Conservation (phyloP, 2,888 invertebrate genomes). For the Trypoxylon attenuatum region DNA sequence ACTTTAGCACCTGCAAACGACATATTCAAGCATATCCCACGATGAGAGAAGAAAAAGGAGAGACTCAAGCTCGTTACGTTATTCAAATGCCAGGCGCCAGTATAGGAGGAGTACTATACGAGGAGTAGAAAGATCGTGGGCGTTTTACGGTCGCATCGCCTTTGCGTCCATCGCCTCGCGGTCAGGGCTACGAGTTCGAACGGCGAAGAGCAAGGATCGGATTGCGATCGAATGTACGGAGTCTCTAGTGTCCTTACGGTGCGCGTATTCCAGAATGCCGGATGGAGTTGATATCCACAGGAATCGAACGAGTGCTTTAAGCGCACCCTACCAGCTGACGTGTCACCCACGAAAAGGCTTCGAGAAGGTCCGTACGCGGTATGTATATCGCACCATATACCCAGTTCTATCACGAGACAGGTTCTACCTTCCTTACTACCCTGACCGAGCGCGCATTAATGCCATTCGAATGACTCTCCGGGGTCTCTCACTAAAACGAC, state of each 20-base stretch:
- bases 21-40: constrained; percentile 30
- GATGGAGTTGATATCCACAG: constrained; percentile 12
- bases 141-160: constrained; percentile 37
- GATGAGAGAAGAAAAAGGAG: too few species aligned
- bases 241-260: constrained; percentile 19
- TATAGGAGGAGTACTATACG: too few species aligned
- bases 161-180: constrained; percentile 26
- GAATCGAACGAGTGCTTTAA: constrained; percentile 1
- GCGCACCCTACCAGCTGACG: not conserved
- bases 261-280: constrained; percentile 22
- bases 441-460: too few species aligned
- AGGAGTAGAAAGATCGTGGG: too few species aligned
- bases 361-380: not conserved
- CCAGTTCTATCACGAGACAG: not conserved
- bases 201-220: constrained; percentile 29
- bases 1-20: constrained; percentile 43
- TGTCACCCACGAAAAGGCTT: not conserved
- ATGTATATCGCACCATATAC: not conserved
- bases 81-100: constrained; percentile 17
- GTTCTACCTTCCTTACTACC: too few species aligned
- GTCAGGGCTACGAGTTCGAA: constrained; percentile 40
- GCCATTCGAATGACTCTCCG: not conserved
- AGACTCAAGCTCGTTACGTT: constrained; percentile 16
- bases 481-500: not conserved
- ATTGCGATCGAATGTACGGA: constrained; percentile 36